Evolutionary conservation across 1,140 invertebrate species (phyloP).

Genomic region (Acromyrmex heyeri): DNA sequence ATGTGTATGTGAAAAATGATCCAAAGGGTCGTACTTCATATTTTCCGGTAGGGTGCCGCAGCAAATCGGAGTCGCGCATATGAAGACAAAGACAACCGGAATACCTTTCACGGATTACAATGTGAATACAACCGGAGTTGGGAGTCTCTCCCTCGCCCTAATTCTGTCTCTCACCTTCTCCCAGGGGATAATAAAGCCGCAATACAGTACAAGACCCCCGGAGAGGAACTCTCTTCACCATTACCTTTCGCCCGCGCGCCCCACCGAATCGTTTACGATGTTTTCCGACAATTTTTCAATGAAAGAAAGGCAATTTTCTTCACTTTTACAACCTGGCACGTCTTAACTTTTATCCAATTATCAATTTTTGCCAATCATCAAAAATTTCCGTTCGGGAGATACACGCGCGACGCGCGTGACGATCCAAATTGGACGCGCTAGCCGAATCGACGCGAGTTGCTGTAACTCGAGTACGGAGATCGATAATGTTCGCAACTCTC

Average conservation of each 20-base stretch:
- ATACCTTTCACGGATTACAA: slow-evolving; percentile 43
- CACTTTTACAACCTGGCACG: slow-evolving; percentile 30
- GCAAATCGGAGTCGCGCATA: slow-evolving; percentile 25
- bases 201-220: neutral
- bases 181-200: slow-evolving; percentile 32
- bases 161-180: neutral
- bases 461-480: neutral
- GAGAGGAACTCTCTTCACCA: neutral
- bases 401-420: slow-evolving; percentile 26
- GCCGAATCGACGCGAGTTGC: slow-evolving; percentile 7
- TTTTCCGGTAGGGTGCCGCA: slow-evolving; percentile 20
- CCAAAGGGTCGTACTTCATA: slow-evolving; percentile 1
- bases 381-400: slow-evolving; percentile 28
- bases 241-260: neutral
- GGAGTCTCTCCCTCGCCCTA: neutral
- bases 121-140: slow-evolving; percentile 1
- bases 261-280: slow-evolving; percentile 38
- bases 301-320: neutral
- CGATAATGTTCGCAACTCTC: slow-evolving; percentile 37
- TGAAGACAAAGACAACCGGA: slow-evolving; percentile 56
- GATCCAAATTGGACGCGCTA: slow-evolving; percentile 14
- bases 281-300: neutral
- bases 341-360: slow-evolving; percentile 48
- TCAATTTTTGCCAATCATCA: slow-evolving; percentile 7
- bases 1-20: neutral